Evolutionary conservation across 2,888 invertebrate genomes (phyloP).

Genomic region (Eupithecia abbreviata): DNA sequence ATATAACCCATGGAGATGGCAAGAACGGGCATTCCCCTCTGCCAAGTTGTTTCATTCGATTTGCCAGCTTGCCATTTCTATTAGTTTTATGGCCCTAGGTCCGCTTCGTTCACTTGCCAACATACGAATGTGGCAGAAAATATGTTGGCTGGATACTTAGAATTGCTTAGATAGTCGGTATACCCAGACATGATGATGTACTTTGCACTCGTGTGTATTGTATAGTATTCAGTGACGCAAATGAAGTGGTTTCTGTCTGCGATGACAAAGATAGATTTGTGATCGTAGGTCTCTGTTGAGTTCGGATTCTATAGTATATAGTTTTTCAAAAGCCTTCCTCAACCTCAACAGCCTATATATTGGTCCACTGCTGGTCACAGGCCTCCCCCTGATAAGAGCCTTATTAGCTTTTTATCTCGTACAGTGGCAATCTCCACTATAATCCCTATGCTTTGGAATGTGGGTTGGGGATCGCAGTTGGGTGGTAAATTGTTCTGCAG

Average conservation of each 20-base stretch:
- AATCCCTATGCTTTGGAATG: no score
- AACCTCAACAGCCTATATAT: no score
- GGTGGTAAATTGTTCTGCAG: no score
- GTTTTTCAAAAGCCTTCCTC: neutral
- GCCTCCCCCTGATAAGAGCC: no score
- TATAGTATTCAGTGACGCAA: neutral
- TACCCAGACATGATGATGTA: constrained; percentile 16
- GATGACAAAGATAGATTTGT: no score
- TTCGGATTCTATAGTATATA: neutral
- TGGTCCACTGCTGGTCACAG: no score
- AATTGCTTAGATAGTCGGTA: neutral
- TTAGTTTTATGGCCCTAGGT: neutral
- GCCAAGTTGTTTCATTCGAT: neutral
- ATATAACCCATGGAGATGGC: neutral
- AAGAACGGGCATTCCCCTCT: neutral
- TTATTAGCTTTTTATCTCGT: no score
- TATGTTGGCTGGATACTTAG: constrained; percentile 20
- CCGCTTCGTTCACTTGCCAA: constrained; percentile 25
- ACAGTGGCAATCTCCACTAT: no score
- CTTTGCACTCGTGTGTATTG: neutral
- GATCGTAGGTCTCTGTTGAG: neutral
- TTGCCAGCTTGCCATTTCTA: neutral
- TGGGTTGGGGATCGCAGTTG: no score
- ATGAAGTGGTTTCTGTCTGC: neutral
- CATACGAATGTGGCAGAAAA: constrained; percentile 14